Conservation (phyloP, 2,888 invertebrate genomes). For the Clitarchus hookeri region DNA sequence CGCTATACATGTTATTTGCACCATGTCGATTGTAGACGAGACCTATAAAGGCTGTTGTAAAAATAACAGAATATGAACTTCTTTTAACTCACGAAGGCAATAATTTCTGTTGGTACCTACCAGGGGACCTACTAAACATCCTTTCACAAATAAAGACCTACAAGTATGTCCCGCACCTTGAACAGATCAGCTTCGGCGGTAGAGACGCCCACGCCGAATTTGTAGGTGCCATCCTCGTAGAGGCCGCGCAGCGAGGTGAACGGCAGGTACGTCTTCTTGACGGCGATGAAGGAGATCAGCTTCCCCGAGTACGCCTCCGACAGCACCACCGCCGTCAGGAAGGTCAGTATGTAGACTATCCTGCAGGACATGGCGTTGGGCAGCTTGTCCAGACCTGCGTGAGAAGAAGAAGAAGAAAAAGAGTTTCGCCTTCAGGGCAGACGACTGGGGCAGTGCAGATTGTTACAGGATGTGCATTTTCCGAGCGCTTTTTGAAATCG, state of each 20-base stretch:
- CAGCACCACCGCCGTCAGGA: constrained; percentile 33
- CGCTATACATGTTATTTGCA: too few relatives aligned
- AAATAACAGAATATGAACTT: too few relatives aligned
- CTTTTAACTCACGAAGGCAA: too few relatives aligned
- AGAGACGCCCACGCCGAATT: constrained; percentile 23
- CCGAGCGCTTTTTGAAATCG: too few relatives aligned
- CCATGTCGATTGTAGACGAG: too few relatives aligned
- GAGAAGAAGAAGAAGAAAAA: too few relatives aligned
- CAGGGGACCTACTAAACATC: too few relatives aligned
- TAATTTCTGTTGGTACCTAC: too few relatives aligned
- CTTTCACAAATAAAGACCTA: too few relatives aligned
- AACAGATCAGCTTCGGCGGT: constrained; percentile 30
- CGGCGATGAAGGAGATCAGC: constrained; percentile 33
- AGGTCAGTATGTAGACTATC: constrained; percentile 28
- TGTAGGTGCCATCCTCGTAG: constrained; percentile 24
- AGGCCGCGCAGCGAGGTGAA: constrained; percentile 29
- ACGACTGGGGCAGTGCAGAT: not conserved
- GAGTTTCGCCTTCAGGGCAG: not conserved
- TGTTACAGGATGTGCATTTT: not conserved
- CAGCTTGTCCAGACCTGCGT: constrained; percentile 25
- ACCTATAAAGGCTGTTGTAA: too few relatives aligned
- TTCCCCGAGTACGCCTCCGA: constrained; percentile 33
- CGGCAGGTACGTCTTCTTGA: constrained; percentile 28
- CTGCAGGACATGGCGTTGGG: constrained; percentile 29
- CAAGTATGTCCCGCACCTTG: constrained; percentile 3